Conservation (phyloP, 2,113 vertebrate species). For the Chauna torquata region DNA sequence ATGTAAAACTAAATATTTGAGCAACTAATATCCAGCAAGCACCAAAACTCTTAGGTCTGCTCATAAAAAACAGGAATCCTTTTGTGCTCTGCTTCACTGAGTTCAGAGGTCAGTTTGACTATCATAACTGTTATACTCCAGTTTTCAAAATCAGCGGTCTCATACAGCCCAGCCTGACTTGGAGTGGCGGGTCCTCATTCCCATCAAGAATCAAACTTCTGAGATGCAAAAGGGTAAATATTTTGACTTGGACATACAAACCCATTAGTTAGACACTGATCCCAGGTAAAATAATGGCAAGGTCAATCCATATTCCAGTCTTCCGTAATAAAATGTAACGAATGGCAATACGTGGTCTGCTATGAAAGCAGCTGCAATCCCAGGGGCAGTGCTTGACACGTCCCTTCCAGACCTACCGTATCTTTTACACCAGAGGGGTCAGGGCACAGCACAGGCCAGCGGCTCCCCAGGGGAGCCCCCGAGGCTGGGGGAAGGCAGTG, state of each 20-base stretch:
- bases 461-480: not conserved
- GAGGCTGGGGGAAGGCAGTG: rapidly evolving
- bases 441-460: not conserved
- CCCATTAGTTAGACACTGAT: not conserved
- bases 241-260: not conserved
- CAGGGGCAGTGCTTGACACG: not conserved
- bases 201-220: not conserved
- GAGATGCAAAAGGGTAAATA: not conserved
- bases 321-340: not conserved
- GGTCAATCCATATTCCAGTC: not conserved
- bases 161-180: not conserved
- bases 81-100: not conserved
- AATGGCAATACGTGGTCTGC: not conserved
- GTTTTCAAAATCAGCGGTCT: not conserved
- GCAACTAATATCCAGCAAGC: not conserved
- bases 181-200: not conserved
- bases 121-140: rapidly evolving
- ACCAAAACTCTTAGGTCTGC: not conserved
- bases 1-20: not conserved
- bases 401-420: not conserved
- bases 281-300: not conserved
- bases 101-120: not conserved
- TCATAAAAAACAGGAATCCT: not conserved
- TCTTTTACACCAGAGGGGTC: not conserved
- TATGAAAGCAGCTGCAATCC: rapidly evolving